Conservation (phyloP, 2,797 vertebrate species). For the Propithecus perrieri region DNA sequence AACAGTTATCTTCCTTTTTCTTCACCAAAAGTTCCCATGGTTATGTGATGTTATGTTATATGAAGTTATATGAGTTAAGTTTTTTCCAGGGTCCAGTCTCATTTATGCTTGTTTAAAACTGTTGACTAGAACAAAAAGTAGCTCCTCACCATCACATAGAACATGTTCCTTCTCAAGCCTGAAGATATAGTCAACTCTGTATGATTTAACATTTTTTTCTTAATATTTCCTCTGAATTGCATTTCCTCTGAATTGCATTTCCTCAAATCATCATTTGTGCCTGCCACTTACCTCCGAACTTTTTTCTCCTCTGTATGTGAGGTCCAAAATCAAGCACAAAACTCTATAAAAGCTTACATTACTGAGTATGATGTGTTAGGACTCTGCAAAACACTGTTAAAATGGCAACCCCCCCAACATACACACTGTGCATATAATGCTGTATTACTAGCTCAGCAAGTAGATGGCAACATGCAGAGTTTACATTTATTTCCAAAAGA, state of each 20-base stretch:
- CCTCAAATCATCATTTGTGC: neutral
- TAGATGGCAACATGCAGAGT: neutral
- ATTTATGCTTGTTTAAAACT: neutral
- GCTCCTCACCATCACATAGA: neutral
- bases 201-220: neutral
- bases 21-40: neutral
- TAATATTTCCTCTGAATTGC: neutral
- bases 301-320: neutral
- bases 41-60: neutral
- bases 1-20: neutral
- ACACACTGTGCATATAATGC: neutral
- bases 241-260: neutral
- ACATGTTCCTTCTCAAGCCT: neutral
- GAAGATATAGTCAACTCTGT: neutral
- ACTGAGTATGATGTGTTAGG: neutral
- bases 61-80: neutral
- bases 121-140: neutral
- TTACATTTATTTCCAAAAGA: slow-evolving; percentile 17
- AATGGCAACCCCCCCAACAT: neutral
- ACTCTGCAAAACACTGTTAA: neutral
- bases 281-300: neutral
- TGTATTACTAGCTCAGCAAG: neutral
- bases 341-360: neutral
- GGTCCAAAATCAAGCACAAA: neutral
- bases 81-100: neutral